These are phyloP conservation scores for Caranx ignobilis DNA, from an alignment of 2,113 vertebrate species.

Conservation along the genomic window DNA sequence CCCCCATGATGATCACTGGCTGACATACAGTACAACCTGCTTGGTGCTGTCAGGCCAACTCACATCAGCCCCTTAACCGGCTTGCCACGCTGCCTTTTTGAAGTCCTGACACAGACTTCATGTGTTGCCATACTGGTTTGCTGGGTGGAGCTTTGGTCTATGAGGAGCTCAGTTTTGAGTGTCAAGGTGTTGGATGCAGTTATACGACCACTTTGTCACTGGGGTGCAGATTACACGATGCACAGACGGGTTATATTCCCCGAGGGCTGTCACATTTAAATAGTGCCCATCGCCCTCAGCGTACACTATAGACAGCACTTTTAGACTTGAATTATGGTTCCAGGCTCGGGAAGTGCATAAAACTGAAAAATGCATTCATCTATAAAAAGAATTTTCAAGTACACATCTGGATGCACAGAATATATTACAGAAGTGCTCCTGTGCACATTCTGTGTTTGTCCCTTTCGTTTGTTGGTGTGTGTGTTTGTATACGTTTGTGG, in stretches of 20 bases:
- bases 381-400: neutral
- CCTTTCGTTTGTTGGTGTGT: constrained; percentile 2
- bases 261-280: constrained; percentile 17
- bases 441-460: constrained; percentile 14
- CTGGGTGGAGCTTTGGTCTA: constrained; percentile 39
- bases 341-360: constrained; percentile 5
- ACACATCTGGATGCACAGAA: constrained; percentile 28
- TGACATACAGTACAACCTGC: constrained; percentile 79
- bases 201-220: constrained; percentile 44
- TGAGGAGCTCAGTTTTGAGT: constrained; percentile 32
- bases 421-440: constrained; percentile 9
- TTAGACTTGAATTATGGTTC: neutral
- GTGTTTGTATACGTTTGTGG: constrained; percentile 36
- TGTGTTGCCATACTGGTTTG: constrained; percentile 43
- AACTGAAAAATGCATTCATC: constrained; percentile 4
- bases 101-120: constrained; percentile 62
- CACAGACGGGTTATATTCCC: constrained; percentile 35
- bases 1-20: constrained; percentile 77
- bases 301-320: constrained; percentile 4
- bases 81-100: constrained; percentile 64
- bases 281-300: constrained; percentile 19
- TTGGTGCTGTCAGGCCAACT: constrained; percentile 78
- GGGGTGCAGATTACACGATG: constrained; percentile 27
- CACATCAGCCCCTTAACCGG: constrained; percentile 76
- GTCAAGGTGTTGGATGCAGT: constrained; percentile 39